These are phyloP conservation scores for Macrocentrus cingulum DNA, from an alignment of 1,140 invertebrate genomes.

Conservation along the genomic window DNA sequence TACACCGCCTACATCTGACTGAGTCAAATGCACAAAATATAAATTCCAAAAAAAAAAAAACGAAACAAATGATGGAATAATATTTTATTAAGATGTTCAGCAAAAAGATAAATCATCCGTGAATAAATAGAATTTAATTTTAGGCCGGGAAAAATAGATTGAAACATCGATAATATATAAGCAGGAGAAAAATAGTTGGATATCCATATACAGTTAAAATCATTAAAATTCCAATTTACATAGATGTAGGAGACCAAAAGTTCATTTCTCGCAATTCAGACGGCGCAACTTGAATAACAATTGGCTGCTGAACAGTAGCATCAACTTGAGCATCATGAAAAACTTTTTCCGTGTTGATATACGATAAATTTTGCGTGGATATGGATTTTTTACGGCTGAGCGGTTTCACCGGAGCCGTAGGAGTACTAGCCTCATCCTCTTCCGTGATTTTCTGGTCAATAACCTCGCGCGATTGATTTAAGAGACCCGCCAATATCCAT, in stretches of 20 bases:
- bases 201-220: too few relatives aligned
- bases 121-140: too few relatives aligned
- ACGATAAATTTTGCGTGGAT: constrained; percentile 57
- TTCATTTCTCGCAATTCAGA: constrained; percentile 79
- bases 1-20: too few relatives aligned
- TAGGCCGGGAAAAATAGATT: too few relatives aligned
- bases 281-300: constrained; percentile 64
- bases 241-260: constrained; percentile 81
- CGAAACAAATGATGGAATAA: too few relatives aligned
- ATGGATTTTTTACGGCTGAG: constrained; percentile 52
- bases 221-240: constrained; percentile 67
- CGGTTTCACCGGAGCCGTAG: constrained; percentile 31
- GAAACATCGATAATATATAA: too few relatives aligned
- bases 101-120: too few relatives aligned
- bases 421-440: constrained; percentile 41
- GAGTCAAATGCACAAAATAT: too few relatives aligned
- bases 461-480: constrained; percentile 52
- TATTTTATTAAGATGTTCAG: too few relatives aligned
- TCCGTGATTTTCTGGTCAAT: constrained; percentile 46
- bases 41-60: too few relatives aligned
- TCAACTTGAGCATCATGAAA: not conserved
- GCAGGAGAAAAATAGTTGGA: too few relatives aligned
- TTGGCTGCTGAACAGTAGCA: too few relatives aligned
- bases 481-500: constrained; percentile 60
- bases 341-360: constrained; percentile 51